Evolutionary conservation across 2,888 invertebrate species (phyloP).

Genomic region (Rhaphigaster nebulosa): DNA sequence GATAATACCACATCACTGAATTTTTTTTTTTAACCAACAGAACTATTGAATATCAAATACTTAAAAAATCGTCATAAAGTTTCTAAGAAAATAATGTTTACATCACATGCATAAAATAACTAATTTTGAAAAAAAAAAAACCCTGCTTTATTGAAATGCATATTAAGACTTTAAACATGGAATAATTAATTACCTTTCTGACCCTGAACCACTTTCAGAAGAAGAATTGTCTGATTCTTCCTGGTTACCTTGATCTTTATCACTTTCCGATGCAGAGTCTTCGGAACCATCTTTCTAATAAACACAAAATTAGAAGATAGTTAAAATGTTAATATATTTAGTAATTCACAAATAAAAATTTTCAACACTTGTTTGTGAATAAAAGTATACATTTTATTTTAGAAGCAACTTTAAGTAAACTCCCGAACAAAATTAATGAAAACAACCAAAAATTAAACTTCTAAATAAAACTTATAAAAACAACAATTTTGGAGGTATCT

Average conservation of each 20-base stretch:
- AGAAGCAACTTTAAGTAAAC: neutral
- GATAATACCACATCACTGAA: no score
- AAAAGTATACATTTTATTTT: neutral
- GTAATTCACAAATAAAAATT: neutral
- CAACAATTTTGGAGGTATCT: no score
- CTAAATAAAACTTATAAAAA: no score
- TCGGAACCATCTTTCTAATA: conserved; percentile 64
- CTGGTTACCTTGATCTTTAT: conserved; percentile 65
- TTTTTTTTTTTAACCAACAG: no score
- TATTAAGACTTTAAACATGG: neutral
- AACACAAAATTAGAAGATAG: neutral
- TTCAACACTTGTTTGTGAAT: neutral
- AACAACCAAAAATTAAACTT: no score
- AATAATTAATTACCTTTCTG: conserved; percentile 75
- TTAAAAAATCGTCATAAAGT: no score
- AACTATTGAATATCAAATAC: no score
- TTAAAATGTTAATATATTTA: neutral
- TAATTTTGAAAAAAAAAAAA: no score
- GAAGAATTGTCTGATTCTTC: conserved; percentile 66
- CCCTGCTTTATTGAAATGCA: neutral
- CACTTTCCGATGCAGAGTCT: conserved; percentile 64
- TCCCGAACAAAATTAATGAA: neutral
- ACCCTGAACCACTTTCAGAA: conserved; percentile 71
- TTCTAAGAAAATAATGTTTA: no score
- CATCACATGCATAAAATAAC: no score